Percentiles rank a stretch among this genome's conserved stretches.
Conservation (phyloP, 2,797 vertebrate genomes). For the Xyrichtys novacula region DNA sequence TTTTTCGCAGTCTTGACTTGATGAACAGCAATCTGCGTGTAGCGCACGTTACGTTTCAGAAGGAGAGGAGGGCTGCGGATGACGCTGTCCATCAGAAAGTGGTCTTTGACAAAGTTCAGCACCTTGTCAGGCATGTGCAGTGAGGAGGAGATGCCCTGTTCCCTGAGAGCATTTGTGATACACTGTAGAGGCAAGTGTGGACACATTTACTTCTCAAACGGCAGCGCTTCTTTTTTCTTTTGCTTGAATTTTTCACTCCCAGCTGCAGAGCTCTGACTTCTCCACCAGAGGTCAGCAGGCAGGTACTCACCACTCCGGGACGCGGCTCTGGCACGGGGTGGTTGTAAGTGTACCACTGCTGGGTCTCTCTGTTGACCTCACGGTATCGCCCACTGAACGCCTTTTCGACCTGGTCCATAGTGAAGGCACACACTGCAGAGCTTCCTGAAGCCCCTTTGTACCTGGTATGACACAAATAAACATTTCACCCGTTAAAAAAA, state of each 20-base stretch:
- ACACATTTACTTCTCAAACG: background rate
- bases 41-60: constrained; percentile 89
- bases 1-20: constrained; percentile 74
- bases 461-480: constrained; percentile 75
- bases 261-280: background rate
- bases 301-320: constrained; percentile 89
- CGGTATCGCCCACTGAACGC: constrained; percentile 93
- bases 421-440: constrained; percentile 94
- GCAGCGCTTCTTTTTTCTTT: constrained; percentile 1
- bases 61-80: constrained; percentile 92
- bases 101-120: constrained; percentile 97
- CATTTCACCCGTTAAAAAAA: background rate
- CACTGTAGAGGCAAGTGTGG: constrained; percentile 83
- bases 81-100: constrained; percentile 95
- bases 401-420: constrained; percentile 91
- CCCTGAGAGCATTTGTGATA: constrained; percentile 88
- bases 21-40: constrained; percentile 92
- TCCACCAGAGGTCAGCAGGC: constrained; percentile 62
- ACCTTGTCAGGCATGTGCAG: constrained; percentile 96
- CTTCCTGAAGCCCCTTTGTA: constrained; percentile 89
- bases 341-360: constrained; percentile 97
- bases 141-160: constrained; percentile 90
- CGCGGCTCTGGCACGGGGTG: constrained; percentile 89
- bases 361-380: constrained; percentile 95
- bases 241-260: constrained; percentile 10